A percentile compares a stretch with the other conserved stretches of the same genome.
phyloP scores from a whole-genome alignment of 2,797 vertebrate genomes.

The Artibeus jamaicensis region DNA sequence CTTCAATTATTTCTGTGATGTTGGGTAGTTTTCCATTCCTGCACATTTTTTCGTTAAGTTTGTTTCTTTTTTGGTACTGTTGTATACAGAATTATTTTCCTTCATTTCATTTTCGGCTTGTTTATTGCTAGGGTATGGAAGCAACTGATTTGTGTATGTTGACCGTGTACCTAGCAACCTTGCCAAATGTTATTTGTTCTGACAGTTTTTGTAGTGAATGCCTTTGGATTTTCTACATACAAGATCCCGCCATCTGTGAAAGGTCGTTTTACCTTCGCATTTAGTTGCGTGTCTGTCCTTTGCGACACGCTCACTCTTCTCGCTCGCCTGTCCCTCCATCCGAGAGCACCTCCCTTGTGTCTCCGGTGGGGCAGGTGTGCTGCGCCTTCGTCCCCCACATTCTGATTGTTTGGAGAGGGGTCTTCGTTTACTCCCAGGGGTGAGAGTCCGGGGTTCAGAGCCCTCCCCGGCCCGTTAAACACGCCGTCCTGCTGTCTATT shows the following conservation, averaged over 20 bases:
- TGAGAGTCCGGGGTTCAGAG: fast-evolving
- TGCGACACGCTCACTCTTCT: not conserved
- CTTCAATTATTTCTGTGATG: not conserved
- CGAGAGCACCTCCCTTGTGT: too few species aligned
- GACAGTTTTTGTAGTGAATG: not conserved
- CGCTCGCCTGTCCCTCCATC: not conserved
- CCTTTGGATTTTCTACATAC: not conserved
- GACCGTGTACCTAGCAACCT: not conserved
- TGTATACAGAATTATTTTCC: not conserved
- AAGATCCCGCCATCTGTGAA: fast-evolving
- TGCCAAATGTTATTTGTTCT: not conserved
- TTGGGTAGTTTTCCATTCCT: not conserved
- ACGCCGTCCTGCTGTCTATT: too few species aligned
- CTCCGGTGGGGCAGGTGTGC: too few species aligned
- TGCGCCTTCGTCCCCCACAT: not conserved
- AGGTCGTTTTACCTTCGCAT: not conserved
- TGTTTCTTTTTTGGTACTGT: not conserved
- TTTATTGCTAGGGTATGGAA: not conserved
- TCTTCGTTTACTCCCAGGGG: fast-evolving
- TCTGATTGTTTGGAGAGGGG: fast-evolving
- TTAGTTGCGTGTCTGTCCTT: fast-evolving
- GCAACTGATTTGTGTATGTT: not conserved
- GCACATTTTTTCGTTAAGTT: not conserved
- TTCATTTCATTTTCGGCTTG: not conserved
- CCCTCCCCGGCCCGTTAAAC: not conserved